Percentiles rank a stretch among this genome's conserved stretches.
Conservation (phyloP, 2,888 invertebrate species). For the Schizaphis graminum region DNA sequence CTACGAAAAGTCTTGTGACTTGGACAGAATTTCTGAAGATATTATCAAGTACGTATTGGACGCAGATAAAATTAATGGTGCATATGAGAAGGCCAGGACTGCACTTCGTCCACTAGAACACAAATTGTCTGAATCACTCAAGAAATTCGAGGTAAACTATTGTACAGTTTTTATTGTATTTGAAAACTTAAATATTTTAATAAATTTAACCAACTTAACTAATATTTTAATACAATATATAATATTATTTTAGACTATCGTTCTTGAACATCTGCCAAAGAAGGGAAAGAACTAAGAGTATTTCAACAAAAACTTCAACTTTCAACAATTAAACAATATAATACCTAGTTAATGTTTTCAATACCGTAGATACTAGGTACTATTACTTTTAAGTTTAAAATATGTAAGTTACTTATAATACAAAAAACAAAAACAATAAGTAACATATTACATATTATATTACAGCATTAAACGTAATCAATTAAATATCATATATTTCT, state of each 20-base stretch:
- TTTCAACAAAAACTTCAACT: neutral
- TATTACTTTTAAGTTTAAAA: neutral
- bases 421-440: neutral
- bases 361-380: neutral
- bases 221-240: neutral
- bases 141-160: conserved; percentile 56
- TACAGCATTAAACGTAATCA: neutral
- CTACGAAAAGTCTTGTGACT: conserved; percentile 18
- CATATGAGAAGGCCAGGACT: neutral
- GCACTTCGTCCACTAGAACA: neutral
- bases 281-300: conserved; percentile 31
- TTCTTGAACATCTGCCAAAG: conserved; percentile 48
- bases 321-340: neutral
- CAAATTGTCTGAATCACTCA: neutral
- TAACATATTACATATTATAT: neutral
- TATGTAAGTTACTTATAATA: neutral
- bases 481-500: neutral
- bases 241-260: conserved; percentile 19
- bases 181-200: neutral
- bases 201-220: neutral
- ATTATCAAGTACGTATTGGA: conserved; percentile 45
- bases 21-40: conserved; percentile 41
- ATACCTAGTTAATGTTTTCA: neutral
- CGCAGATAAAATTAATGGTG: neutral
- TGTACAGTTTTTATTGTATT: neutral